phyloP scores from a whole-genome alignment of 2,113 vertebrate genomes.

The Ursus arctos region DNA sequence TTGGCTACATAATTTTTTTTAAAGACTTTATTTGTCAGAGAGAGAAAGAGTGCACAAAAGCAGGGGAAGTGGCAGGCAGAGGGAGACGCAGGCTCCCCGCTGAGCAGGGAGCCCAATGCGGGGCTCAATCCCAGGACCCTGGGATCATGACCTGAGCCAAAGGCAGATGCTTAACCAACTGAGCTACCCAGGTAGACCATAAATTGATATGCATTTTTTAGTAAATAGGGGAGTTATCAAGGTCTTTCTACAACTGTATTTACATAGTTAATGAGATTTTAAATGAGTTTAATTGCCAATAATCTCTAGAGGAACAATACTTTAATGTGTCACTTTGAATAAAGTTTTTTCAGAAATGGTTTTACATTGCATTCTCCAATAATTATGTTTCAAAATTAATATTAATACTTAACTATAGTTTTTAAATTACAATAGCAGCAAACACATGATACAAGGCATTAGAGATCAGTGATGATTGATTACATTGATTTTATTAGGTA shows the following conservation, averaged over 20 bases:
- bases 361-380: neutral
- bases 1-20: neutral
- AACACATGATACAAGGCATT: neutral
- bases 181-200: neutral
- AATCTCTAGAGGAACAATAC: slow-evolving; percentile 28
- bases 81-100: neutral
- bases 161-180: neutral
- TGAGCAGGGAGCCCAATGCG: neutral
- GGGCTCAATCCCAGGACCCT: neutral
- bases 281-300: slow-evolving; percentile 61
- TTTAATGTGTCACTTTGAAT: slow-evolving; percentile 42
- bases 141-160: too few species aligned
- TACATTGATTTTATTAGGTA: slow-evolving; percentile 35
- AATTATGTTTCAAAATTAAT: slow-evolving; percentile 55
- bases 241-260: slow-evolving; percentile 10
- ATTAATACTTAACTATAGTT: neutral
- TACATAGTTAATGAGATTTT: slow-evolving; percentile 56
- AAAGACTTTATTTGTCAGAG: neutral
- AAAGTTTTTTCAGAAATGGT: slow-evolving; percentile 32
- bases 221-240: slow-evolving; percentile 40
- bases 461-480: slow-evolving; percentile 38
- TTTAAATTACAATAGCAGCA: slow-evolving; percentile 1
- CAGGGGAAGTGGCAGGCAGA: too few species aligned
- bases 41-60: neutral
- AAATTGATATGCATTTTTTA: neutral